Percentiles rank a stretch among this genome's conserved stretches.
Evolutionary conservation across 1,140 invertebrate species (phyloP).

Genomic region (Melitaea cinxia): DNA sequence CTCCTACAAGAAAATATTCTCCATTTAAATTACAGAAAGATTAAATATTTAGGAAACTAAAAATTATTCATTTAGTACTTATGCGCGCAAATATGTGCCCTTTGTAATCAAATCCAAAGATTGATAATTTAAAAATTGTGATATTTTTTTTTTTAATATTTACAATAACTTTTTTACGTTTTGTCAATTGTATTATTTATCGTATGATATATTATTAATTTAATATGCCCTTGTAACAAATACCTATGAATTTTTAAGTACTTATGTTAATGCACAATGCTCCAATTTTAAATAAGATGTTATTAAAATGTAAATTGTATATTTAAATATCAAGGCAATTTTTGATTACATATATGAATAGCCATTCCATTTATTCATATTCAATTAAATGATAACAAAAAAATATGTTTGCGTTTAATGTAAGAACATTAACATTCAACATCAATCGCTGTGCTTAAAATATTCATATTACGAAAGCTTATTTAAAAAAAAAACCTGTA

Average conservation of each 20-base stretch:
- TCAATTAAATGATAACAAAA: constrained; percentile 2
- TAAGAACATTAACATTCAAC: not conserved
- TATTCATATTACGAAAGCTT: constrained; percentile 7
- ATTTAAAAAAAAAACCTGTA: not conserved
- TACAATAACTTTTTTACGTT: constrained; percentile 7
- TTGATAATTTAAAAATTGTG: constrained; percentile 28
- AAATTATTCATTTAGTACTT: not conserved
- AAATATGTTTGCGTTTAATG: not conserved
- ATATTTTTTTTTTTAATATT: constrained; percentile 36
- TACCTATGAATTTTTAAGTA: constrained; percentile 9
- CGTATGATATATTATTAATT: constrained; percentile 1
- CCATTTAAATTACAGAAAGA: no score
- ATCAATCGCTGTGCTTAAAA: constrained; percentile 9
- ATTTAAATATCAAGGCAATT: not conserved
- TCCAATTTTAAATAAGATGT: constrained; percentile 15
- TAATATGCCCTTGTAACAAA: constrained; percentile 14
- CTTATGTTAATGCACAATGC: constrained; percentile 31
- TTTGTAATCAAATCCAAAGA: constrained; percentile 33
- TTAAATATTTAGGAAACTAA: no score
- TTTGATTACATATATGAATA: constrained; percentile 1
- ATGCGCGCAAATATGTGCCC: constrained; percentile 11
- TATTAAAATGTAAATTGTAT: constrained; percentile 10
- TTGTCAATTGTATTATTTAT: constrained; percentile 17
- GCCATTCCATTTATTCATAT: constrained; percentile 6
- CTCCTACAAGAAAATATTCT: no score